phyloP scores from a whole-genome alignment of 2,797 vertebrate genomes.

The Margarornis squamiger region DNA sequence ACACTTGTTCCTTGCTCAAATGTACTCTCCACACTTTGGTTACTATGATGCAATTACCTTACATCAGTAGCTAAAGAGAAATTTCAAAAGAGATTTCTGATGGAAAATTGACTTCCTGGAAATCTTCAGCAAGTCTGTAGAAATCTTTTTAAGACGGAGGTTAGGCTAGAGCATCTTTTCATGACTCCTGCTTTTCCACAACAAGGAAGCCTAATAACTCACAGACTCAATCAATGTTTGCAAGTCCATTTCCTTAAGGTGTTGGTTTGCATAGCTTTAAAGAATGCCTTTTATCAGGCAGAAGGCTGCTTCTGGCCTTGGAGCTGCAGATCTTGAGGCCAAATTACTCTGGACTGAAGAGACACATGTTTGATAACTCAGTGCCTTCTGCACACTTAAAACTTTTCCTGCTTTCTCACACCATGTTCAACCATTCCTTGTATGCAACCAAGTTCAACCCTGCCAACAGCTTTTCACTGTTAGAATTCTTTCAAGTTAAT shows the following conservation, averaged over 20 bases:
- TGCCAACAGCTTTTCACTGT: neutral
- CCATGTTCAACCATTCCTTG: accelerated
- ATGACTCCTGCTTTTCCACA: neutral
- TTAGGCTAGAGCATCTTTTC: neutral
- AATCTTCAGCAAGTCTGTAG: neutral
- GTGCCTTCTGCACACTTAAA: neutral
- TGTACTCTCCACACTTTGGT: accelerated
- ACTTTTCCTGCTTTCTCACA: neutral
- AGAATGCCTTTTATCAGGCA: neutral
- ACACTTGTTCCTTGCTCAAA: neutral
- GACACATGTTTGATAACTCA: neutral
- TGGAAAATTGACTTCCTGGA: neutral
- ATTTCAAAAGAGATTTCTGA: neutral
- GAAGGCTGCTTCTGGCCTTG: neutral
- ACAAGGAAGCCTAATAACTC: neutral
- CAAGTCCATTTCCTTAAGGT: neutral
- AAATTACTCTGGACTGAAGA: neutral
- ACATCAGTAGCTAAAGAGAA: neutral
- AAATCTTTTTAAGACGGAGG: neutral
- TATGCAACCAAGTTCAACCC: neutral
- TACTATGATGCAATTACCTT: neutral
- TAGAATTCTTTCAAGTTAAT: neutral
- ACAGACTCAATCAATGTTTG: neutral
- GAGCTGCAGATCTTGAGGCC: neutral
- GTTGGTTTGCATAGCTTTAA: neutral